These are phyloP conservation scores for Callipepla squamata DNA, from an alignment of 2,113 vertebrate species.

Conservation along the genomic window DNA sequence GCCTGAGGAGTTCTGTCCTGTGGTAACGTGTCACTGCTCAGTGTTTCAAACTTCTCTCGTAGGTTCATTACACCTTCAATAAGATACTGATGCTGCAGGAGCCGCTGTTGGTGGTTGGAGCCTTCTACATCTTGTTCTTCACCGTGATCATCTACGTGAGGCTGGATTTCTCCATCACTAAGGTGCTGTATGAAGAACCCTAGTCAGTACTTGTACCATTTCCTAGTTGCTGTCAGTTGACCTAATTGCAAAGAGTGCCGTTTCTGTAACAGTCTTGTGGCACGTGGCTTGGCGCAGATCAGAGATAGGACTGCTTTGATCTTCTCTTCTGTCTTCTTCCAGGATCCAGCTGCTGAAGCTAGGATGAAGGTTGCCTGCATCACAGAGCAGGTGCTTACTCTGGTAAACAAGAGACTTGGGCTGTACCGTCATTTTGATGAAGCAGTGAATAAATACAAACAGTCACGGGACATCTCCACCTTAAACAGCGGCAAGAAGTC, in stretches of 20 bases:
- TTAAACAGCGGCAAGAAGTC: conserved; percentile 92
- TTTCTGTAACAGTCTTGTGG: background rate
- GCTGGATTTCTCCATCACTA: conserved; percentile 98
- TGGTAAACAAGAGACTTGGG: conserved; percentile 95
- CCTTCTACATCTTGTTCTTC: conserved; percentile 98
- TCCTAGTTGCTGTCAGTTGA: background rate
- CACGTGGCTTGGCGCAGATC: background rate
- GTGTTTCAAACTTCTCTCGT: background rate
- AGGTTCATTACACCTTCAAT: conserved; percentile 97
- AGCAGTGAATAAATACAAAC: conserved; percentile 96
- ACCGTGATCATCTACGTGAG: conserved; percentile 96
- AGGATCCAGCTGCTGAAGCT: conserved; percentile 97
- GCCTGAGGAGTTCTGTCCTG: background rate
- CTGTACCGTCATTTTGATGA: conserved; percentile 97
- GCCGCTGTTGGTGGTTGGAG: conserved; percentile 93
- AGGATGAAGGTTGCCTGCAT: conserved; percentile 99
- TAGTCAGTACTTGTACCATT: background rate
- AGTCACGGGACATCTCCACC: conserved; percentile 90
- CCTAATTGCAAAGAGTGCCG: background rate
- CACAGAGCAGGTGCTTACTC: conserved; percentile 95
- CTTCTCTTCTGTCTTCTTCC: background rate
- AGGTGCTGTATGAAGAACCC: conserved; percentile 78
- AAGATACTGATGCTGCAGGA: conserved; percentile 98
- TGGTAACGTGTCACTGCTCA: background rate
- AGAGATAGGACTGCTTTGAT: background rate